Base-by-base conservation (phyloP, 2,113 vertebrate species). In the Chlorodrepanis virens region DNA sequence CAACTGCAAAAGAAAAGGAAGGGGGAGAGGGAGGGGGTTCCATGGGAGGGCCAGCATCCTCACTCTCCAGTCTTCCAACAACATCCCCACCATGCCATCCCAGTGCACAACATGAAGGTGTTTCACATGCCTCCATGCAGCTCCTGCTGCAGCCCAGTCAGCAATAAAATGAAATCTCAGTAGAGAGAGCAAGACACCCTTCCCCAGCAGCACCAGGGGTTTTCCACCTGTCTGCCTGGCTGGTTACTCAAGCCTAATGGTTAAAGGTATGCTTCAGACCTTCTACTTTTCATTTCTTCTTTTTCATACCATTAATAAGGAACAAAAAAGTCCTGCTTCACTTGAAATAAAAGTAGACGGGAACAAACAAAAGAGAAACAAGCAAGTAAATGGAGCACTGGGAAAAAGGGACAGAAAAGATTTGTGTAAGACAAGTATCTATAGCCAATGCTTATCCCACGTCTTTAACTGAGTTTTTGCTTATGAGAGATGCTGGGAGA, bases 1-100 rank as follows among this genome's bases (percentile, higher is more conserved):
- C 97, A 96, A 97, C 84, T 92, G 96, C 83, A 68, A 84, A 97
- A 98, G 96, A 98, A 98, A 98, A 97, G 96, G 93, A 63, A 81
- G 87, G 52, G 74, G 86, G 44, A 76, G 90, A 95, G 94, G 31
- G 83, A 93, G 76, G 81, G 21, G 5, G 42, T 92, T 89, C 60
- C 67, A 93, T 87, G 93, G 90, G 94, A 87, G 12, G 87, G 94
- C 59, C 83, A 15, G 44, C 49, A 9, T 87, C 94, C 92, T 87
- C 57, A 5, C 59, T 40, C 74, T 53, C 40, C 59, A 1, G 5
- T 82, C 9, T 49, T 92, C 94, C 95, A 96, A 50, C 33, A 25
- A 69, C n/a, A 90, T 45, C 90, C 77, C 63, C 54, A 67, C 53
- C 19, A 15, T 31, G 52, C 52, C 69, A 78, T 52, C 88, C 89